Base-by-base conservation (phyloP, 1,140 invertebrate species). In the Galendromus occidentalis region DNA sequence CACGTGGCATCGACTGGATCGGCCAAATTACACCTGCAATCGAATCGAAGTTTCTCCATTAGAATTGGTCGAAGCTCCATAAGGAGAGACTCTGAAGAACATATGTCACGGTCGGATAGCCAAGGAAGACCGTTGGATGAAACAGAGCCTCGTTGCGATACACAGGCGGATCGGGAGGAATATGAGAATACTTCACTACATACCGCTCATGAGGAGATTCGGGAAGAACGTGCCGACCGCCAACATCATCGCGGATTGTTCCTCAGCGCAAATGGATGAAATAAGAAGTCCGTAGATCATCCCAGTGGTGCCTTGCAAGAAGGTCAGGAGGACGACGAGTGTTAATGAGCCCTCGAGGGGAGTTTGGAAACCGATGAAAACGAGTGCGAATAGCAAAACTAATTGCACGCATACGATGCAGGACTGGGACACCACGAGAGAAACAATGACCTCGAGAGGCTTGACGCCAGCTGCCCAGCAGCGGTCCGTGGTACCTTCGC, bases 381-480 rank as follows among this genome's bases (percentile, higher is more conserved):
- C 83, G 65, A 91, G 85, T 44, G 90, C 81, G 1, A 94, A 79
- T 45, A 93, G 85, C 5, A 93, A 76, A 0, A 84, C 82, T 0
- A 90, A 88, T 80, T 95, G 91, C 0, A 90, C 87, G 64, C 87
- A 84, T 86, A 95, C 90, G 9, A 94, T 87, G n/a, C 91, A 82
- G 72, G 94, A 89, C 78, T 95, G 91, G 0, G 89, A 91, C 4
- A 90, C 81, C 12, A 95, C 86, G 73, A 93, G 90, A 7, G 88
- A 90, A 70, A 91, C 84, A 44, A 95, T 82, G 69, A 95, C 86
- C 79, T 95, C 90, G 1, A 84, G 82, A 0, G 88, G 86, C 0
- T 84, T 84, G 0, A 95, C 88, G 51, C 91, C 90, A 9, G 33
- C 33, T 9, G 9, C 33, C 83, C 88, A 87, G 47, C 87, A 87